Evolutionary conservation across 2,797 vertebrate genomes (phyloP).

Genomic region (Amphiprion clarkii): DNA sequence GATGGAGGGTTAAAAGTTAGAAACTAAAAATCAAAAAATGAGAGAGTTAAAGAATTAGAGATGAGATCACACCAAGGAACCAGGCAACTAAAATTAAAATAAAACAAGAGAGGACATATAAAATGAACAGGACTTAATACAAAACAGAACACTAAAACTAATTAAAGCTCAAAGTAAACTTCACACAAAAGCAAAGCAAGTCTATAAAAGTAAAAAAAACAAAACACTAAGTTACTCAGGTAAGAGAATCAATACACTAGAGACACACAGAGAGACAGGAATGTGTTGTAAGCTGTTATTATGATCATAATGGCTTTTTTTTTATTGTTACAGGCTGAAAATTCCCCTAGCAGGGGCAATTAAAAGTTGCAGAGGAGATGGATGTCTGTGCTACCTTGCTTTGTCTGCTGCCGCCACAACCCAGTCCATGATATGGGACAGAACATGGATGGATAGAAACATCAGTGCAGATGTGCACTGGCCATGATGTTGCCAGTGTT

Average conservation of each 20-base stretch:
- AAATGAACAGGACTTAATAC: too few relatives aligned
- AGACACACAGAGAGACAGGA: constrained; percentile 8
- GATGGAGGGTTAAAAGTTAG: too few relatives aligned
- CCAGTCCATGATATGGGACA: background rate
- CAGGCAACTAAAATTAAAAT: too few relatives aligned
- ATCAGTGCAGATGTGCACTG: constrained; percentile 27
- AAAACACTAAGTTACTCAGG: background rate
- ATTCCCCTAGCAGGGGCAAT: background rate
- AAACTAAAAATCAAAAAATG: too few relatives aligned
- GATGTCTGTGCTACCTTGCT: background rate
- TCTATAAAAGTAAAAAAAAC: too few relatives aligned
- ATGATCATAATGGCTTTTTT: constrained; percentile 1
- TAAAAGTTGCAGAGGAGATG: background rate
- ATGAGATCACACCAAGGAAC: too few relatives aligned
- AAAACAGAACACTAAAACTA: too few relatives aligned
- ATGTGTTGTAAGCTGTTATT: constrained; percentile 6
- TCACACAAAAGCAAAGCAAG: too few relatives aligned
- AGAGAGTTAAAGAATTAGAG: too few relatives aligned
- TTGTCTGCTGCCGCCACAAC: background rate
- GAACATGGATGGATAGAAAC: constrained; percentile 10
- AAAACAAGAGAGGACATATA: too few relatives aligned
- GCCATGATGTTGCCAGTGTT: constrained; percentile 22
- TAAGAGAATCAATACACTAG: background rate
- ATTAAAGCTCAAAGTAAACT: too few relatives aligned
- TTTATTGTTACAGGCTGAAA: too few relatives aligned